Percentiles rank a stretch among this genome's conserved stretches.
Conservation (phyloP, 2,888 invertebrate species). For the Patella caerulea region DNA sequence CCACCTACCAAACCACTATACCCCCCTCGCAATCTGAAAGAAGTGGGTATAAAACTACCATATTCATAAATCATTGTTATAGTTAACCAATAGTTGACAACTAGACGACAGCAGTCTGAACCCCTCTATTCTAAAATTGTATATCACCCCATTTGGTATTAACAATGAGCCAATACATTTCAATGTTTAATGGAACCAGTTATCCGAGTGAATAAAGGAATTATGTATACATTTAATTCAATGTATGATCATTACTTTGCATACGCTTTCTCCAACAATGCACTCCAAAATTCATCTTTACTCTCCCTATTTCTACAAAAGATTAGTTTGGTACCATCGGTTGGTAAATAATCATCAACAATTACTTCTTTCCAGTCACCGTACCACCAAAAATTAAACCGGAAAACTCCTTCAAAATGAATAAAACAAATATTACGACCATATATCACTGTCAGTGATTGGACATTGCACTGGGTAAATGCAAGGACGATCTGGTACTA, state of each 20-base stretch:
- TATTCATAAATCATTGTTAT: neutral
- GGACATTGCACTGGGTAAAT: no score
- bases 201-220: no score
- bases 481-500: no score
- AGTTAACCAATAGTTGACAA: no score
- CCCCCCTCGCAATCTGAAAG: conserved; percentile 60
- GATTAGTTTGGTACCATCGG: conserved; percentile 78
- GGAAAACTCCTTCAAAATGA: conserved; percentile 76
- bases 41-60: neutral
- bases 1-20: conserved; percentile 66
- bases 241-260: conserved; percentile 77
- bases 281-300: conserved; percentile 81
- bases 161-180: no score
- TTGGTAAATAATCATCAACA: conserved; percentile 84
- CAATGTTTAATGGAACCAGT: no score
- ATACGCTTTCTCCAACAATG: conserved; percentile 85
- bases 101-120: no score
- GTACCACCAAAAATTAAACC: conserved; percentile 90
- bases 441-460: no score
- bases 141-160: no score
- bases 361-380: conserved; percentile 83
- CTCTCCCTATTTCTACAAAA: conserved; percentile 77
- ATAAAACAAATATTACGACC: no score
- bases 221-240: no score
- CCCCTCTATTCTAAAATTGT: no score